phyloP scores from a whole-genome alignment of 2,888 invertebrate species.

The Antheraea assamensis region DNA sequence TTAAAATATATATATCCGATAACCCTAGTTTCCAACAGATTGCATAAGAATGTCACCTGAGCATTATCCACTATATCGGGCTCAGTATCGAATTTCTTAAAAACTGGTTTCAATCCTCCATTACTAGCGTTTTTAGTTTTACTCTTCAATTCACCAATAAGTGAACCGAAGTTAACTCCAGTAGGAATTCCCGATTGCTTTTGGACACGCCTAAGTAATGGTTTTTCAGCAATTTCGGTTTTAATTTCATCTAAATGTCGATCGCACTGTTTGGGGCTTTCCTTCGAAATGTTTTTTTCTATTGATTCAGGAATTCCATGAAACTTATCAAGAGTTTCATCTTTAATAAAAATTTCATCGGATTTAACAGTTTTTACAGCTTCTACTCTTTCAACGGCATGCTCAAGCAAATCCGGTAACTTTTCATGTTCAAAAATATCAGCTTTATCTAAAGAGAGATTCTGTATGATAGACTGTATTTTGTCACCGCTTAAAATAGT shows the following conservation, averaged over 20 bases:
- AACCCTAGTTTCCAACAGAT: slow-evolving; percentile 25
- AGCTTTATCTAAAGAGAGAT: slow-evolving; percentile 64
- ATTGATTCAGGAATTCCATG: slow-evolving; percentile 48
- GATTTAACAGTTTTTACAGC: slow-evolving; percentile 37
- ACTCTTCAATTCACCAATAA: slow-evolving; percentile 72
- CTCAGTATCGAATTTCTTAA: slow-evolving; percentile 70
- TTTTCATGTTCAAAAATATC: slow-evolving; percentile 44
- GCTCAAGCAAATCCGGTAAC: slow-evolving; percentile 28
- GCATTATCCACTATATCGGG: slow-evolving; percentile 52
- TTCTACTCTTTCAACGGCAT: slow-evolving; percentile 32
- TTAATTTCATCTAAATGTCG: slow-evolving; percentile 33
- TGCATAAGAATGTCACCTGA: slow-evolving; percentile 49
- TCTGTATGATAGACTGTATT: slow-evolving; percentile 73
- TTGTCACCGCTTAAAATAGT: slow-evolving; percentile 73
- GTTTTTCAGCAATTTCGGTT: slow-evolving; percentile 35
- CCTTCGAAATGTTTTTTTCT: slow-evolving; percentile 31
- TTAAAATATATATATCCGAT: slow-evolving; percentile 25
- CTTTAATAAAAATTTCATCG: slow-evolving; percentile 44
- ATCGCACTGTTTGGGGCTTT: slow-evolving; percentile 26
- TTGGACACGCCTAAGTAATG: slow-evolving; percentile 59
- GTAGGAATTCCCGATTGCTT: slow-evolving; percentile 64
- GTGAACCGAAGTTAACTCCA: slow-evolving; percentile 71
- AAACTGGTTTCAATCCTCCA: slow-evolving; percentile 71
- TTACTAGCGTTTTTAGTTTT: slow-evolving; percentile 66
- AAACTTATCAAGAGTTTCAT: slow-evolving; percentile 47